A percentile compares a stretch with the other conserved stretches of the same genome.
Evolutionary conservation across 2,888 invertebrate species (phyloP).

Genomic region (Lochmaea crataegi): DNA sequence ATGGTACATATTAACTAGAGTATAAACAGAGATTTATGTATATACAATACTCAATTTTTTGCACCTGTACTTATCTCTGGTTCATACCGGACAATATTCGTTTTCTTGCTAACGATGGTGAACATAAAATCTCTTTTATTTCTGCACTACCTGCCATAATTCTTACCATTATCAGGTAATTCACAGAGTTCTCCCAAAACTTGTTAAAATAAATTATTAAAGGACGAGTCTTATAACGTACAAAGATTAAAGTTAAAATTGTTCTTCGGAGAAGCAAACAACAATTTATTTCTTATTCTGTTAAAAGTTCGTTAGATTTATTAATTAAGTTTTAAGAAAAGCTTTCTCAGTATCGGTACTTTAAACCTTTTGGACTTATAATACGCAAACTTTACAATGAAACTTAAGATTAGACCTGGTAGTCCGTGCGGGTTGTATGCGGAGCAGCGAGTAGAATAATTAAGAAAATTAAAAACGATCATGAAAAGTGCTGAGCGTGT

Average conservation of each 20-base stretch:
- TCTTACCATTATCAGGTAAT: background rate
- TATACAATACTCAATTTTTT: too few species aligned
- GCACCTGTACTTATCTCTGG: too few species aligned
- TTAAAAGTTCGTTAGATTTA: constrained; percentile 24
- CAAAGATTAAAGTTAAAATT: constrained; percentile 19
- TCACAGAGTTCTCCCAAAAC: background rate
- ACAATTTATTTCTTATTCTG: constrained; percentile 30
- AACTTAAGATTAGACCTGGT: constrained; percentile 24
- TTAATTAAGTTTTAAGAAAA: constrained; percentile 30
- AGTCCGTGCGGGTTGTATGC: constrained; percentile 11
- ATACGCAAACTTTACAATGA: constrained; percentile 27
- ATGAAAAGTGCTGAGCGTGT: constrained; percentile 30
- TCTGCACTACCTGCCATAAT: background rate
- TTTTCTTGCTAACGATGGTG: too few species aligned
- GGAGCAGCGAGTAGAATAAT: constrained; percentile 46
- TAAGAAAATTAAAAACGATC: constrained; percentile 53
- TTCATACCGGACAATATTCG: too few species aligned
- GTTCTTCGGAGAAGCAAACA: constrained; percentile 19
- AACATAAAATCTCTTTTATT: too few species aligned
- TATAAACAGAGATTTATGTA: too few species aligned
- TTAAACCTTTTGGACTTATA: constrained; percentile 15
- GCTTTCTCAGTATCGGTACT: constrained; percentile 13
- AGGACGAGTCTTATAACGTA: constrained; percentile 3
- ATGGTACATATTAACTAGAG: too few species aligned
- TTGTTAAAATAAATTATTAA: constrained; percentile 17